Evolutionary conservation across 2,888 invertebrate species (phyloP).

Genomic region (Bembecia ichneumoniformis): DNA sequence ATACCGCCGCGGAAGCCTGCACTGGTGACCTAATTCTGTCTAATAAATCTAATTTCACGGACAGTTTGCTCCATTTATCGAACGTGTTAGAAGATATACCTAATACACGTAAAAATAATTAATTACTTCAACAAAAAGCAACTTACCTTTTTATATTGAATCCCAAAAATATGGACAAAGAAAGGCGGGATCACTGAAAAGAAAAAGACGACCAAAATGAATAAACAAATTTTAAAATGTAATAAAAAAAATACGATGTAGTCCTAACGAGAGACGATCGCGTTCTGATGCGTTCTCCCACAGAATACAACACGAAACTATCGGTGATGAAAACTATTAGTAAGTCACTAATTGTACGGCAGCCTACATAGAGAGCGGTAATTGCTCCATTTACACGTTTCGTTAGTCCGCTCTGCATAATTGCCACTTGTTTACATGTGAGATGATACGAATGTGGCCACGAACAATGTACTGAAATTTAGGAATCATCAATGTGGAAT

Average conservation of each 20-base stretch:
- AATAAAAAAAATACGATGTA: conserved; percentile 29
- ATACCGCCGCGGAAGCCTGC: conserved; percentile 38
- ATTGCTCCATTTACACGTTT: conserved; percentile 71
- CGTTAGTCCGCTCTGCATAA: conserved; percentile 64
- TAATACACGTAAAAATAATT: not conserved
- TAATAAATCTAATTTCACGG: conserved; percentile 37
- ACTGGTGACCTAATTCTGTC: conserved; percentile 36
- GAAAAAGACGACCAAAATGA: not conserved
- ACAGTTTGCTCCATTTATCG: conserved; percentile 20
- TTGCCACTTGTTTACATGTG: conserved; percentile 57
- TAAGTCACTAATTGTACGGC: conserved; percentile 64
- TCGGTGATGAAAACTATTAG: conserved; percentile 71
- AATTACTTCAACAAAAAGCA: not conserved
- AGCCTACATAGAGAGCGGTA: conserved; percentile 68
- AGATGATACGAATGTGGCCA: conserved; percentile 49
- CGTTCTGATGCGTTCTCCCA: conserved; percentile 49
- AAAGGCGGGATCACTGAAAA: not conserved
- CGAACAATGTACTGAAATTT: conserved; percentile 16
- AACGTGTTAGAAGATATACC: no score
- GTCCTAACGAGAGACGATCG: conserved; percentile 47
- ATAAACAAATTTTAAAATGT: conserved; percentile 6
- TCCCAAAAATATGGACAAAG: not conserved
- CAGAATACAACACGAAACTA: conserved; percentile 44
- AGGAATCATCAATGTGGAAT: not conserved
- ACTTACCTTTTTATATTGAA: no score